These are phyloP conservation scores for Pteropus rufus DNA, from an alignment of 2,797 vertebrate species.

Conservation along the genomic window DNA sequence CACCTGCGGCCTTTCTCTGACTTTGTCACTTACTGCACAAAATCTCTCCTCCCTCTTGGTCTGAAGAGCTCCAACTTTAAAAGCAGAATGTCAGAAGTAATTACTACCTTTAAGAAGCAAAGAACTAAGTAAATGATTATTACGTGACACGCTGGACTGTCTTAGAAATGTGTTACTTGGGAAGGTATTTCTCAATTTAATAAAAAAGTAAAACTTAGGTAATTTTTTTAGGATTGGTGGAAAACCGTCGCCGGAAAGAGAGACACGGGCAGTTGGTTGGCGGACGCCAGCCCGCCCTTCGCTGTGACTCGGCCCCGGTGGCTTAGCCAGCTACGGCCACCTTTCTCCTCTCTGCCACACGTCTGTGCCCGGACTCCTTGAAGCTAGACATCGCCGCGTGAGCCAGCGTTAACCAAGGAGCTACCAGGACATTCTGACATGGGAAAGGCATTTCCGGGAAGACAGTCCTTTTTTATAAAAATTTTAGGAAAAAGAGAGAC, in stretches of 20 bases:
- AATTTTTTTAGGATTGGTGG: not conserved
- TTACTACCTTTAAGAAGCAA: not conserved
- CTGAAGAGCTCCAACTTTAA: not conserved
- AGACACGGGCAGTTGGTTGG: not conserved
- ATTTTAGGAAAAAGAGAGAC: no score
- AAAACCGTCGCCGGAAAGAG: not conserved
- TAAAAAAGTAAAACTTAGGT: not conserved
- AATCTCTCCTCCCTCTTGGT: constrained; percentile 15
- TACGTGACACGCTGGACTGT: not conserved
- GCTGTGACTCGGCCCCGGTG: not conserved
- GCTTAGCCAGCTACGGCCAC: not conserved
- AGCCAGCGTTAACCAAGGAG: not conserved
- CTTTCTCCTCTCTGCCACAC: not conserved
- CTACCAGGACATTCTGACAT: not conserved
- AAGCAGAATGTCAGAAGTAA: constrained; percentile 37
- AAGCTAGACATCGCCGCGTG: not conserved
- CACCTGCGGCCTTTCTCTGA: not conserved
- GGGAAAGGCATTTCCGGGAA: not conserved
- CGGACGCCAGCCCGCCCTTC: no score
- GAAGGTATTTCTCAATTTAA: not conserved
- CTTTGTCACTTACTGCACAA: not conserved
- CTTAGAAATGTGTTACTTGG: not conserved
- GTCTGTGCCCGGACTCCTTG: not conserved
- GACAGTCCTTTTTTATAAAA: no score
- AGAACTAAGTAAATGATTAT: not conserved